These are phyloP conservation scores for Paramuricea clavata DNA, from an alignment of 92 coral and sea anemone genomes.

Conservation along the genomic window DNA sequence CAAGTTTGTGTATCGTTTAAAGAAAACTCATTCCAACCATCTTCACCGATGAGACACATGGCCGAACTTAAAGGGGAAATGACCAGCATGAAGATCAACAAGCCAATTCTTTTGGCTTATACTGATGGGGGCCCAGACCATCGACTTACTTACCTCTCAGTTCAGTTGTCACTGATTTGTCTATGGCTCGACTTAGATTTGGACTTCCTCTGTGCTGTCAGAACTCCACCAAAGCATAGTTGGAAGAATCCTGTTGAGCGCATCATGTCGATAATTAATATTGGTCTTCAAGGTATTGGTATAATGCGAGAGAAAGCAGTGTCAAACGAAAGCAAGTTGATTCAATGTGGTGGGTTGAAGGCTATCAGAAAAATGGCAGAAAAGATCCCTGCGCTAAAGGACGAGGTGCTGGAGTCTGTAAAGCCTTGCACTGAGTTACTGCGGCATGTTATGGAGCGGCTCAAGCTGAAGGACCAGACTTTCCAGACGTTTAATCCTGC, in stretches of 20 bases:
- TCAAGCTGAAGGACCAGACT: slow-evolving; percentile 37
- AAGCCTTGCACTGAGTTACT: slow-evolving; percentile 52
- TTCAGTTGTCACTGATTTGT: slow-evolving; percentile 22
- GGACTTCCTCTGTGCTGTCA: slow-evolving; percentile 35
- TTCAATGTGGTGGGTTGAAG: slow-evolving; percentile 22
- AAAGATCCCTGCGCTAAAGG: slow-evolving; percentile 32
- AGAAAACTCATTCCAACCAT: neutral
- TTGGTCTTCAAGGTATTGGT: slow-evolving; percentile 48
- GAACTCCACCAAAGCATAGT: slow-evolving; percentile 46
- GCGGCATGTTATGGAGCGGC: slow-evolving; percentile 11
- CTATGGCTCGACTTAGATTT: slow-evolving; percentile 13
- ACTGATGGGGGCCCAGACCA: slow-evolving; percentile 51
- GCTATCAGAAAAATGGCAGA: slow-evolving; percentile 36
- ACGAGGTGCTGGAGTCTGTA: slow-evolving; percentile 45
- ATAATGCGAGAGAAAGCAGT: slow-evolving; percentile 36
- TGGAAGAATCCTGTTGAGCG: slow-evolving; percentile 57
- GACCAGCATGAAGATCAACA: neutral
- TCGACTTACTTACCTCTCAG: slow-evolving; percentile 40
- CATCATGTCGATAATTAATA: slow-evolving; percentile 47
- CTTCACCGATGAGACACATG: neutral
- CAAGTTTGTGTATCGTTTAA: neutral
- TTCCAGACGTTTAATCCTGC: slow-evolving; percentile 40
- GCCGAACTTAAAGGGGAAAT: neutral
- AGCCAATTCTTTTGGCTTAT: slow-evolving; percentile 27
- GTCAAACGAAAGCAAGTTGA: slow-evolving; percentile 24